Evolutionary conservation across 35 echinoderm and acorn worm species (phyloP), one percentile per base, ranked within the genome.

Genomic region (Eucidaris tribuloides): DNA sequence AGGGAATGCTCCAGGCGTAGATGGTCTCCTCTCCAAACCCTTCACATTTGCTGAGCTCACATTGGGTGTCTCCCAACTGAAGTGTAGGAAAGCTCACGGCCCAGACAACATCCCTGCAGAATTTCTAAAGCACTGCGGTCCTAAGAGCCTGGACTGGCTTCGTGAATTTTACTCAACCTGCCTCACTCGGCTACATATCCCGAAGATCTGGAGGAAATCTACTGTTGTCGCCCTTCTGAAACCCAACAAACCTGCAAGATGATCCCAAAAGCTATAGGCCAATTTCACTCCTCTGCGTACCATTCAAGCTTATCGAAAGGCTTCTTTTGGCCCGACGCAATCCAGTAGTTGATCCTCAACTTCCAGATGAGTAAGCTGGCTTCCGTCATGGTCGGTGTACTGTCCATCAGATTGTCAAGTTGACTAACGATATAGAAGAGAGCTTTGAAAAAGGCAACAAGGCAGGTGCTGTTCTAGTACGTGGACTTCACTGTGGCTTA

Each of bases 201-300:
- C 78, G 48, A 80, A 60, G 78, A 80, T 80, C 28, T 80, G 78
- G 78, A 48, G 49, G 49, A 48, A 80, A 80, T 32, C 78, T 27
- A 80, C 5, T 18, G 41, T 80, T 58, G 78, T 80, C 33, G 45
- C 78, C 49, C 5, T 80, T 54, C 78, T 43, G 31, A 80, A 80
- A 58, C 78, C 78, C 5, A 57, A 57, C 46, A 80, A 80, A 31
- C 72, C 42, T 20, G 4, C 41, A 17, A n/a, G 78, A 80, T 33
- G 31, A 60, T 58, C 78, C 78, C 42, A 80, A 80, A 31, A 58
- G 78, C 42, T 80, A 80, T 34, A 48, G 49, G 23, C 49, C 49
- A 39, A 80, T 80, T n/a, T 6, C 78, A n/a, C n/a, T n/a, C n/a
- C n/a, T n/a, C n/a, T n/a, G n/a, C n/a, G n/a, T n/a, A n/a, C n/a